Evolutionary conservation across 92 coral and sea anemone genomes (phyloP), one percentile per base, ranked within the genome.

Genomic region (Desmophyllum pertusum): DNA sequence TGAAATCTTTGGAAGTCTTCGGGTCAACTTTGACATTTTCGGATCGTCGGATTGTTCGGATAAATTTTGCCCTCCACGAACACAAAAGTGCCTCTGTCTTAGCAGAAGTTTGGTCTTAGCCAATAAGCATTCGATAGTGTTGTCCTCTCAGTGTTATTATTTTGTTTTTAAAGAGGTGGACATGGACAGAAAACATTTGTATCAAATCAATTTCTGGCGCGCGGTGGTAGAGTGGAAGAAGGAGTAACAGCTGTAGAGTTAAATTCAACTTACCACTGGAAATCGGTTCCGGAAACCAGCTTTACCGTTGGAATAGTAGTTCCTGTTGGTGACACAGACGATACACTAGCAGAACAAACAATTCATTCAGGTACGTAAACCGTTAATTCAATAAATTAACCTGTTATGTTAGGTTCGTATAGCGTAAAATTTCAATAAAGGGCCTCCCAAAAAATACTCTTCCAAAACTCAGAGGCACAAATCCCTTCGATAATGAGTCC

Each of bases 271-370:
- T 89, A 85, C 42, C 36, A 45, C 45, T 89, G 92, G 92, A 81
- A 48, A 42, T 70, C 86, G n/a, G 81, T 89, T 63, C 65, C 75
- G 2, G 85, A 77, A n/a, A 89, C 92, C 39, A 50, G 52, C 42
- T 81, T 89, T 67, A 46, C 92, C 19, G 64, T 89, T 39, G 88
- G 92, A 40, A 51, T 89, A 29, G 92, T 85, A 61, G 53, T 89
- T 73, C 83, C 83, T 9, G 86, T 63, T n/a, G 69, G 87, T 21
- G 89, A 75, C 13, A 82, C 48, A 31, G 43, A 46, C 18, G 70
- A 51, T 18, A 63, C 36, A 40, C 40, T 87, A 9, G 51, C 86
- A 43, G 73, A 51, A 36, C 81, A 72, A 41, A 63, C 80, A 5
- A 69, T 77, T 7, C 29, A 40, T 6, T 48, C 75, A 68, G 76